Percentiles rank a stretch among this genome's conserved stretches.
These are phyloP conservation scores for Microctenopoma stevenorrisi DNA, from an alignment of 2,797 vertebrate species.

Conservation along the genomic window DNA sequence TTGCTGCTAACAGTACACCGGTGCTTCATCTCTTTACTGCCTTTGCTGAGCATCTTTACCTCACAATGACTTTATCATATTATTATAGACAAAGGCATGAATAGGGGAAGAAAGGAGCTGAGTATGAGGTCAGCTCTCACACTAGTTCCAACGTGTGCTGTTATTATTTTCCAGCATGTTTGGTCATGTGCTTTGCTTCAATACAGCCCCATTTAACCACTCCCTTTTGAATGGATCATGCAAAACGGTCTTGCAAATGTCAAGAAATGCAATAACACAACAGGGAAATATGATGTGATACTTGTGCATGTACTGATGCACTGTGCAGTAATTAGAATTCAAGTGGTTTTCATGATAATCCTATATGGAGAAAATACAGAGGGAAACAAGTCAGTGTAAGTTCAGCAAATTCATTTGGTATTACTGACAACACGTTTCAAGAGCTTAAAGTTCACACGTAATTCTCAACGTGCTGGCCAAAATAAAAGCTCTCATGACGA, in stretches of 20 bases:
- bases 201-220: constrained; percentile 30
- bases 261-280: not conserved
- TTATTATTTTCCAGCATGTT: constrained; percentile 33
- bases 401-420: not conserved
- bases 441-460: not conserved
- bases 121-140: constrained; percentile 58
- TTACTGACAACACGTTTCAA: not conserved
- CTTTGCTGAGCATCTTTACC: constrained; percentile 20
- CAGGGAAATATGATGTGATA: constrained; percentile 35
- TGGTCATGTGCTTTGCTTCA: constrained; percentile 8
- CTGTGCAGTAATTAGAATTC: constrained; percentile 25
- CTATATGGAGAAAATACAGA: no score
- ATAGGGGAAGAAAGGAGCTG: constrained; percentile 1
- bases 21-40: constrained; percentile 22
- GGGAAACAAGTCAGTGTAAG: not conserved
- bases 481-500: constrained; percentile 7
- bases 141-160: constrained; percentile 59
- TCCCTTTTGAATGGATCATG: constrained; percentile 34
- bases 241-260: constrained; percentile 6
- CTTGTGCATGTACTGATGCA: constrained; percentile 19
- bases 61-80: constrained; percentile 32
- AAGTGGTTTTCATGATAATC: constrained; percentile 3
- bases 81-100: constrained; percentile 12
- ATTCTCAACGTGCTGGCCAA: not conserved
- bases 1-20: constrained; percentile 19